Conservation (phyloP, 2,113 vertebrate species). For the Colinus virginianus region DNA sequence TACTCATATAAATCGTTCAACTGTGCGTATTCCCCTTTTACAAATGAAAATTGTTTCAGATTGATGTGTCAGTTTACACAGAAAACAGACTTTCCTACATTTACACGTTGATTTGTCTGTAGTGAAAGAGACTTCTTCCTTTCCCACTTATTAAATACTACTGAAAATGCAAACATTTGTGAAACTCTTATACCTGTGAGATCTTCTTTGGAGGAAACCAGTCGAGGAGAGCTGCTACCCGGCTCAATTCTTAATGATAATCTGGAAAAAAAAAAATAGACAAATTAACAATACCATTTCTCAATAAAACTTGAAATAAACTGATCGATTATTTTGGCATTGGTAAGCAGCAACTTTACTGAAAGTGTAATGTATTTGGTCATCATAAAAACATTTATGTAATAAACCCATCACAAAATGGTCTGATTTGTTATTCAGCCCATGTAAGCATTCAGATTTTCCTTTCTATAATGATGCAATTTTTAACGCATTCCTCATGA, state of each 20-base stretch:
- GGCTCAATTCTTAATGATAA: slow-evolving; percentile 93
- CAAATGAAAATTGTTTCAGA: neutral
- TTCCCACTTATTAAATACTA: neutral
- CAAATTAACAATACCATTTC: slow-evolving; percentile 12
- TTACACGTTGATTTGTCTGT: neutral
- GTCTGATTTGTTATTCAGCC: neutral
- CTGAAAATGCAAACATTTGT: neutral
- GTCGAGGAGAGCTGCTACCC: slow-evolving; percentile 90
- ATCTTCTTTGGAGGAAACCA: slow-evolving; percentile 93
- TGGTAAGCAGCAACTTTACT: slow-evolving; percentile 11
- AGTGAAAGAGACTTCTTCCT: neutral
- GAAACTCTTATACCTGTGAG: slow-evolving; percentile 84
- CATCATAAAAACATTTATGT: neutral
- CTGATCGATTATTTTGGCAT: neutral
- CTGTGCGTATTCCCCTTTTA: neutral
- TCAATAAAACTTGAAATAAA: neutral
- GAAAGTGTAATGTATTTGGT: neutral
- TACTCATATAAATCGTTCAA: neutral
- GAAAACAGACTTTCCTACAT: neutral
- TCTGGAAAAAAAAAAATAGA: slow-evolving; percentile 79
- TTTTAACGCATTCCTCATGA: neutral
- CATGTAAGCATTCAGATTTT: neutral
- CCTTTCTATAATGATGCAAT: neutral
- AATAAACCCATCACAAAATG: neutral
- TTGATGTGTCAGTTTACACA: neutral